A percentile compares a stretch with the other conserved stretches of the same genome.
Evolutionary conservation across 2,113 vertebrate genomes (phyloP).

Genomic region (Epinephelus moara): DNA sequence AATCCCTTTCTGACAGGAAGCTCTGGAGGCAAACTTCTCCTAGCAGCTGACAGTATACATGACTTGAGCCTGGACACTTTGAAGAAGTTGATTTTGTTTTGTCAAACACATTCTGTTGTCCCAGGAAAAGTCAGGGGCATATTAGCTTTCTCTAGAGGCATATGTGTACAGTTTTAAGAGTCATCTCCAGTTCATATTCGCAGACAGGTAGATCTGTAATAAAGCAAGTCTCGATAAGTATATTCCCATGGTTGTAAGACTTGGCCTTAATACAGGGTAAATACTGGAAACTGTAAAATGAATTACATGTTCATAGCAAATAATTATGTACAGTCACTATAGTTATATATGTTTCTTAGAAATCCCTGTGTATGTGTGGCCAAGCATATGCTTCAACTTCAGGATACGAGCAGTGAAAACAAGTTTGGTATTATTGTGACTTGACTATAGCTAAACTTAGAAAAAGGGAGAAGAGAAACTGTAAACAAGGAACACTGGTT

Average conservation of each 20-base stretch:
- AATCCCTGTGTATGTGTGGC: not conserved
- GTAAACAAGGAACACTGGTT: conserved; percentile 51
- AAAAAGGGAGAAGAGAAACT: conserved; percentile 57
- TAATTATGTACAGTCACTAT: not conserved
- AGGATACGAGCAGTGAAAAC: not conserved
- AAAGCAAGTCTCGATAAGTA: not conserved
- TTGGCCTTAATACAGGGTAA: not conserved
- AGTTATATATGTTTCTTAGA: not conserved
- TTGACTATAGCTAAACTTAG: not conserved
- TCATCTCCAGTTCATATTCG: not conserved
- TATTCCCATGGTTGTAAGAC: not conserved
- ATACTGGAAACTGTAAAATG: not conserved
- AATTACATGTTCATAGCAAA: not conserved
- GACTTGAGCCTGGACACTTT: not conserved
- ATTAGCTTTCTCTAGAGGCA: no score
- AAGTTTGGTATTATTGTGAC: not conserved
- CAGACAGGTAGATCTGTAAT: no score
- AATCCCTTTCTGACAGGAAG: no score
- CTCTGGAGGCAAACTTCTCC: no score
- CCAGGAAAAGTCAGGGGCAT: not conserved
- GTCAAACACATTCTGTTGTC: not conserved
- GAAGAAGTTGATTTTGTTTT: conserved; percentile 10
- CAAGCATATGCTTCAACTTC: not conserved
- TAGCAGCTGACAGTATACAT: not conserved
- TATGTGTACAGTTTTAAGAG: no score